Evolutionary conservation across 2,113 vertebrate genomes (phyloP).

Genomic region (Pogonocichla stellata): DNA sequence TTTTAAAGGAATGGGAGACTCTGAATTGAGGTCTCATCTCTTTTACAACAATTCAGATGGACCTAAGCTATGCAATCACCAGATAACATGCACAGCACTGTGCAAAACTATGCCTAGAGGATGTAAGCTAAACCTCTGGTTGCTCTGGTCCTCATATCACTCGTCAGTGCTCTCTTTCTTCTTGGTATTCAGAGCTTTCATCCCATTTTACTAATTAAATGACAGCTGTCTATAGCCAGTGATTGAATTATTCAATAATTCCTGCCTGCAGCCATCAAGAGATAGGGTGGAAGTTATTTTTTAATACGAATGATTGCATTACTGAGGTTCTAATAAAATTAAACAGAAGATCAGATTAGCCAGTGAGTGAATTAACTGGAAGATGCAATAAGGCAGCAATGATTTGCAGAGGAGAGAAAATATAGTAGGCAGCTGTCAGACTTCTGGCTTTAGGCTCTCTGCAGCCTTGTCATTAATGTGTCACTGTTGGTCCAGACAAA

Average conservation of each 20-base stretch:
- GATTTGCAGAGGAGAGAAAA: constrained; percentile 33
- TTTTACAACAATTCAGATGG: not conserved
- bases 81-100: not conserved
- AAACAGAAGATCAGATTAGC: constrained; percentile 54
- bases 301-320: constrained; percentile 58
- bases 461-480: not conserved
- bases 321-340: constrained; percentile 61
- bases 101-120: not conserved
- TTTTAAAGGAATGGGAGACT: not conserved
- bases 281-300: constrained; percentile 57
- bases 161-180: not conserved
- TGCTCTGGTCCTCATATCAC: not conserved
- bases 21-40: not conserved
- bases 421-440: constrained; percentile 37
- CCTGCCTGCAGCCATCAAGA: constrained; percentile 49
- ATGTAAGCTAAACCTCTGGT: not conserved
- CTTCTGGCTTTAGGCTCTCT: constrained; percentile 21
- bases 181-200: constrained; percentile 27
- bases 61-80: not conserved
- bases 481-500: not conserved
- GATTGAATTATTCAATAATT: constrained; percentile 65
- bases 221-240: constrained; percentile 41
- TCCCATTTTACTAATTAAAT: constrained; percentile 52
- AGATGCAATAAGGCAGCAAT: constrained; percentile 30
- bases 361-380: constrained; percentile 63